Evolutionary conservation across 2,888 invertebrate species (phyloP), one percentile per base, ranked within the genome.

Genomic region (Aspidiotus rigidus): DNA sequence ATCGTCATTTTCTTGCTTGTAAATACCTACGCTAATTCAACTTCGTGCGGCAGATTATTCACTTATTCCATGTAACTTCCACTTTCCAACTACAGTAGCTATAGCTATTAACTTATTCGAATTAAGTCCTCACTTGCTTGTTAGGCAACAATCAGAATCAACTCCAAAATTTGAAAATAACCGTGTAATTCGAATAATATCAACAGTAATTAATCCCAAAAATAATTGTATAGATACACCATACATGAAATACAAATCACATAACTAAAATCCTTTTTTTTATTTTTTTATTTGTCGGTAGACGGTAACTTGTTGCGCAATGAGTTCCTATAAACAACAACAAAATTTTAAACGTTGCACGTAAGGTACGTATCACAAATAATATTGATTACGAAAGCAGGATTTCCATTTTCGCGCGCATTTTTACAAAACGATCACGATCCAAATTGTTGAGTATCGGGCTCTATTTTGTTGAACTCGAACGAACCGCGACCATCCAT

Each of bases 401-500:
- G 49, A 13, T 49, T n/a, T 49, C 10, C 49, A 49, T n/a, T 49
- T 13, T 13, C 49, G 10, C n/a, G n/a, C 49, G n/a, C 11, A 49
- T 49, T n/a, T 49, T 13, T n/a, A 6, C 49, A 28, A n/a, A 73
- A 71, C 72, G 75, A 76, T 88, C 87, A 97, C 74, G 97, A 98
- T 53, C 97, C 97, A 77, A 95, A 97, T 78, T 94, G 91, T 77
- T 88, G 86, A 1, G 93, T 93, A 73, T 88, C 87, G 72, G 85
- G 83, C 76, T 93, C 90, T 74, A 98, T 98, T 66, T 84, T 83
- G 69, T 85, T 88, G 79, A 93, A 98, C 73, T 89, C 87, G 79
- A 88, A 97, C 5, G 84, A 82, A 63, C 98, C 98, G 74, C 94
- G 84, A 0, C 98, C 98, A 81, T 98, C 98, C 87, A 98, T 93